Conservation (phyloP, 2,113 vertebrate species). For the Crotalus tigris region DNA sequence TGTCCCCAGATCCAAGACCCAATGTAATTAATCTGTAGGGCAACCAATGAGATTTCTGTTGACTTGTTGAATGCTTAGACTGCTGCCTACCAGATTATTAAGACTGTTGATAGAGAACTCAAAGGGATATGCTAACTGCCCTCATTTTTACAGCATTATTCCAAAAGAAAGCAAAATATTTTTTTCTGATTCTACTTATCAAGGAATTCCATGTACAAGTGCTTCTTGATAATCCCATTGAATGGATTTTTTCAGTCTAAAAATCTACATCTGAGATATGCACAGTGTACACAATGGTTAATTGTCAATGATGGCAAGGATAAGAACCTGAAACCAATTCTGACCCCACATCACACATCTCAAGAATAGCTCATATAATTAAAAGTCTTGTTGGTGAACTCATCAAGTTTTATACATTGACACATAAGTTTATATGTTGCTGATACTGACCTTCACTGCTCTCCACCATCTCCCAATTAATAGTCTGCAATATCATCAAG, state of each 20-base stretch:
- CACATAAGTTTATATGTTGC: not conserved
- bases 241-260: not conserved
- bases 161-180: not conserved
- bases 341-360: not conserved
- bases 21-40: not conserved
- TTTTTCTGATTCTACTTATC: not conserved
- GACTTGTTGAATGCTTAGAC: not conserved
- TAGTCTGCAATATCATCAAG: not conserved
- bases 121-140: not conserved
- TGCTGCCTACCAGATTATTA: not conserved
- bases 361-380: not conserved
- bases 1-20: not conserved
- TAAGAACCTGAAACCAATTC: not conserved
- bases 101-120: not conserved
- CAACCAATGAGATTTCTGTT: not conserved
- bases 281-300: not conserved
- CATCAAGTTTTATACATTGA: not conserved
- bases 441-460: not conserved
- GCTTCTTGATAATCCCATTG: not conserved
- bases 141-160: not conserved
- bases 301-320: not conserved
- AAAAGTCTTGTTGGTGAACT: not conserved
- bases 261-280: not conserved
- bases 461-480: not conserved
- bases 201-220: not conserved